phyloP scores from a whole-genome alignment of 2,888 invertebrate species.

The Ophion obscuratus region DNA sequence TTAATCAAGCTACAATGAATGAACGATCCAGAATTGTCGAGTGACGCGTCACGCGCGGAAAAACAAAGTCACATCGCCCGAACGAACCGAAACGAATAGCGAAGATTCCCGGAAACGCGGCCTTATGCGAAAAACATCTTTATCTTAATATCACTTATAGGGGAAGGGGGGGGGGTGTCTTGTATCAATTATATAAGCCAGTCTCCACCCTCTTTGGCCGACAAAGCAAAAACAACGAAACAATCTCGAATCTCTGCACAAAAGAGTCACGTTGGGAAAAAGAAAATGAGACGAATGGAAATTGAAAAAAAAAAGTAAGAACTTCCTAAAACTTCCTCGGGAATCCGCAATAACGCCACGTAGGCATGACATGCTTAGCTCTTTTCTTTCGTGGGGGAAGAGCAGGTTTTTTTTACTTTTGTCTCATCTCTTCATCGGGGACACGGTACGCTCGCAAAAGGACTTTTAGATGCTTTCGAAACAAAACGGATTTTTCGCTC shows the following conservation, averaged over 20 bases:
- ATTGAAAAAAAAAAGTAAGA: conserved; percentile 6
- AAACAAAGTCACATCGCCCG: background rate
- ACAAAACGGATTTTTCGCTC: background rate
- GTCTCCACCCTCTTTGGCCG: background rate
- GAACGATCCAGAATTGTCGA: conserved; percentile 35
- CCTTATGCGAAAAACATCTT: background rate
- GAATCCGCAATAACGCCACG: conserved; percentile 21
- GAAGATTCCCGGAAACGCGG: background rate
- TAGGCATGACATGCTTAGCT: conserved; percentile 10
- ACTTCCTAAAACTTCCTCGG: conserved; percentile 49
- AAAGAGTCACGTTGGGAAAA: conserved; percentile 3
- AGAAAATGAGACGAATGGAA: background rate
- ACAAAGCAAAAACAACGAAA: background rate
- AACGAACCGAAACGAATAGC: background rate
- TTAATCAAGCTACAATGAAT: conserved; percentile 16
- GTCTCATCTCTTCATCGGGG: background rate
- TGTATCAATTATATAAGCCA: background rate
- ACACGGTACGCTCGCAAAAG: background rate
- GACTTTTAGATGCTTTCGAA: background rate
- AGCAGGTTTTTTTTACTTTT: background rate
- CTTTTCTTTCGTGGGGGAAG: conserved; percentile 9
- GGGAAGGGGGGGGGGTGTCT: too few relatives aligned
- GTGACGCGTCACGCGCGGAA: background rate
- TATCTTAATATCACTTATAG: background rate
- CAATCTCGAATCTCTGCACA: conserved; percentile 1